Percentiles rank a stretch among this genome's conserved stretches.
Conservation (phyloP, 2,888 invertebrate species). For the Drosophila vallismaia region DNA sequence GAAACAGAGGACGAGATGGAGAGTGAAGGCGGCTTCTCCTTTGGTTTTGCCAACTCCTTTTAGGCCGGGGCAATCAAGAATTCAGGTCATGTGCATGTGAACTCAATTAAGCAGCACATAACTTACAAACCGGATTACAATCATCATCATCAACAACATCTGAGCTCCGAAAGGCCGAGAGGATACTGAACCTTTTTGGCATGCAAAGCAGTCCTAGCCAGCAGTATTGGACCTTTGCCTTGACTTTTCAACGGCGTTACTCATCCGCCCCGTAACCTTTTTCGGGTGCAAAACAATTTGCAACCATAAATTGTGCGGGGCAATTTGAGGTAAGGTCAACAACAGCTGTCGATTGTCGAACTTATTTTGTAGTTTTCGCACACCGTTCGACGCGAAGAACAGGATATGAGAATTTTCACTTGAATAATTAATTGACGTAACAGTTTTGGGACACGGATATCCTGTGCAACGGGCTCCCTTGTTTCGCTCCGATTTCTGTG, state of each 20-base stretch:
- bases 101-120: constrained; percentile 82
- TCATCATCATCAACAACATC: constrained; percentile 76
- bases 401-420: constrained; percentile 81
- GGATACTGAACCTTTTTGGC: constrained; percentile 47
- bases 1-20: constrained; percentile 12
- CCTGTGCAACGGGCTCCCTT: constrained; percentile 19
- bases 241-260: constrained; percentile 75
- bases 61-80: constrained; percentile 67
- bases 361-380: constrained; percentile 69
- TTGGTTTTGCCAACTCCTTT: constrained; percentile 30
- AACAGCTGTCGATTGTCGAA: constrained; percentile 72
- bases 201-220: constrained; percentile 75
- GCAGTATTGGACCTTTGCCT: constrained; percentile 47
- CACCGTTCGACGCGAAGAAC: background rate
- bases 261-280: constrained; percentile 71
- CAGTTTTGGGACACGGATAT: constrained; percentile 16
- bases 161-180: constrained; percentile 3
- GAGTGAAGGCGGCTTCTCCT: background rate
- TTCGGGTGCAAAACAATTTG: constrained; percentile 79
- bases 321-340: constrained; percentile 74
- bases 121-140: constrained; percentile 83
- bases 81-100: constrained; percentile 82
- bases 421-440: constrained; percentile 79
- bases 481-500: constrained; percentile 26
- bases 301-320: constrained; percentile 76